Evolutionary conservation across 1,140 invertebrate species (phyloP).

Genomic region (Hesperophylax magnus): DNA sequence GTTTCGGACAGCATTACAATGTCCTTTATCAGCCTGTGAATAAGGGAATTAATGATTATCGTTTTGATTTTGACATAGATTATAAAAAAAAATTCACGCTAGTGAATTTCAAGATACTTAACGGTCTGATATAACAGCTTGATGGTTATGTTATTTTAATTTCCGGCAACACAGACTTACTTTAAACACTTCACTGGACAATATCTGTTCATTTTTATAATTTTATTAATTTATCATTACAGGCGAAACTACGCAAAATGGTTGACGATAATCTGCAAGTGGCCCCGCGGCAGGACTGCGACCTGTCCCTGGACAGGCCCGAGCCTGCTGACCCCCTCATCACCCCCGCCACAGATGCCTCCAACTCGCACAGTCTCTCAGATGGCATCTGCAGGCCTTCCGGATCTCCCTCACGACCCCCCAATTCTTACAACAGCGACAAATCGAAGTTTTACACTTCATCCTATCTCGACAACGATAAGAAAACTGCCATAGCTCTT

Average conservation of each 20-base stretch:
- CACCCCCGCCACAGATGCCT: constrained; percentile 66
- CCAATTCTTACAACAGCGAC: constrained; percentile 60
- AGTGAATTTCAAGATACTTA: no score
- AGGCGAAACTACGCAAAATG: constrained; percentile 72
- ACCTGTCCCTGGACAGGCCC: constrained; percentile 61
- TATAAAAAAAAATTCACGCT: no score
- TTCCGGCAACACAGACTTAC: no score
- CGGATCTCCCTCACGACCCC: constrained; percentile 65
- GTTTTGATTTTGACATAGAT: no score
- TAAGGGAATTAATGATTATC: no score
- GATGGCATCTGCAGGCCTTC: constrained; percentile 66
- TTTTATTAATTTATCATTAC: constrained; percentile 31
- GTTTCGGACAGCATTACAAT: no score
- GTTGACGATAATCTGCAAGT: constrained; percentile 70
- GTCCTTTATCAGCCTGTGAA: no score
- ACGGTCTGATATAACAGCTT: no score
- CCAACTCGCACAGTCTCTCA: constrained; percentile 63
- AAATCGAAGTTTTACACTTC: constrained; percentile 45
- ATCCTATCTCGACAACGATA: constrained; percentile 52
- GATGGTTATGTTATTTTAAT: no score
- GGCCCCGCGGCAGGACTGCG: constrained; percentile 64
- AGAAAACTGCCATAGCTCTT: constrained; percentile 51
- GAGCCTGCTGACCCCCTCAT: constrained; percentile 70
- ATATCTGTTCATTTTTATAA: background rate
- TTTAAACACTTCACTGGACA: no score